Evolutionary conservation across 2,888 invertebrate species (phyloP).

Genomic region (Ctena decussata): DNA sequence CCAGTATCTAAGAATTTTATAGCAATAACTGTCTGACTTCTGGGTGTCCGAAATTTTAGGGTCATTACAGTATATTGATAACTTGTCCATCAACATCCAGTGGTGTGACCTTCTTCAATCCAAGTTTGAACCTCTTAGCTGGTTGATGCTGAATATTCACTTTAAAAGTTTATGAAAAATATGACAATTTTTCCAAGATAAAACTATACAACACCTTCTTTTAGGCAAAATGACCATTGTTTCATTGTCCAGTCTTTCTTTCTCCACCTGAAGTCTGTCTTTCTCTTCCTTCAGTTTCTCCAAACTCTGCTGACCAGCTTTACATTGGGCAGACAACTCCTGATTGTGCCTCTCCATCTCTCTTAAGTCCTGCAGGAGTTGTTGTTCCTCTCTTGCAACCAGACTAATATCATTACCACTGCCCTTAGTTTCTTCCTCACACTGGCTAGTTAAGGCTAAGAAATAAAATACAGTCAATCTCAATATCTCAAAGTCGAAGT

Average conservation of each 20-base stretch:
- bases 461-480: not conserved
- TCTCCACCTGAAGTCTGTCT: constrained; percentile 37
- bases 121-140: too few relatives aligned
- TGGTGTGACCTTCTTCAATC: too few relatives aligned
- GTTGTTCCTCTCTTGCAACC: constrained; percentile 45
- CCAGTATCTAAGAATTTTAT: too few relatives aligned
- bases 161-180: too few relatives aligned
- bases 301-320: constrained; percentile 33
- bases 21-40: too few relatives aligned
- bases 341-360: constrained; percentile 31
- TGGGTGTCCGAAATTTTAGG: too few relatives aligned
- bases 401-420: not conserved
- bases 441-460: not conserved
- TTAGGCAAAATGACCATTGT: constrained; percentile 65
- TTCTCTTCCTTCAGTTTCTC: constrained; percentile 44
- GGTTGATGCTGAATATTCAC: too few relatives aligned
- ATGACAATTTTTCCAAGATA: too few relatives aligned
- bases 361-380: constrained; percentile 46
- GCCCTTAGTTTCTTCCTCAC: not conserved
- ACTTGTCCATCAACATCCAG: too few relatives aligned
- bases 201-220: constrained; percentile 67
- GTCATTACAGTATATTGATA: too few relatives aligned
- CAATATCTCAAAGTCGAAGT: too few relatives aligned
- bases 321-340: constrained; percentile 54
- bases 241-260: constrained; percentile 63